A percentile compares a stretch with the other conserved stretches of the same genome.
Conservation (phyloP, 1,140 invertebrate genomes). For the Hypothenemus hampei region DNA sequence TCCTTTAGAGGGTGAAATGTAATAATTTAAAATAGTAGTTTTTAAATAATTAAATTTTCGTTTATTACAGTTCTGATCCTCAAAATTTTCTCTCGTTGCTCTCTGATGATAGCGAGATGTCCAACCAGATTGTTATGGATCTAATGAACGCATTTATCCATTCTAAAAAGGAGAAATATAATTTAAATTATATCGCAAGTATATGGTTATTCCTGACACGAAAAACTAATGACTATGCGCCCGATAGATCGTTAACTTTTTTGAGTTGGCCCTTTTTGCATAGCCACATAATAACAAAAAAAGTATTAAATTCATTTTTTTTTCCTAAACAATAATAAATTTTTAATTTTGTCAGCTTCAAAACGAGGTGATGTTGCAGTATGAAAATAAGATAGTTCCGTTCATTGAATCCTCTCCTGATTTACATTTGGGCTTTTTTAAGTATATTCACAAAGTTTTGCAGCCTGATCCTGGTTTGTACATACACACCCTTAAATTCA, state of each 20-base stretch:
- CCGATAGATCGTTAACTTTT: constrained; percentile 18
- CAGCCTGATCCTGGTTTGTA: constrained; percentile 26
- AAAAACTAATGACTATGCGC: constrained; percentile 7
- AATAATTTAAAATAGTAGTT: too few species aligned
- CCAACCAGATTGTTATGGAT: too few species aligned
- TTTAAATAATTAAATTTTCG: too few species aligned
- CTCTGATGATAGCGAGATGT: too few species aligned
- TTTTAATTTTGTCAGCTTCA: background rate
- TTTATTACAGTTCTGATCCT: too few species aligned
- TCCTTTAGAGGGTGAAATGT: constrained; percentile 19
- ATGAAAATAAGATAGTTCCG: background rate
- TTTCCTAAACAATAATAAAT: background rate
- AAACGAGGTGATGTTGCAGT: constrained; percentile 4
- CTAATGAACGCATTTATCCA: too few species aligned
- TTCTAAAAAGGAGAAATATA: constrained; percentile 6
- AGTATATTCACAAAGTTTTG: constrained; percentile 18
- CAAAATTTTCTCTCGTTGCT: too few species aligned
- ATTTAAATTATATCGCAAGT: constrained; percentile 14
- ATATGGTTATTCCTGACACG: constrained; percentile 19
- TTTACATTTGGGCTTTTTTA: constrained; percentile 15
- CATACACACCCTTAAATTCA: constrained; percentile 13
- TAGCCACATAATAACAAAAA: constrained; percentile 15
- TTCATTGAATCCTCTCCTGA: constrained; percentile 12
- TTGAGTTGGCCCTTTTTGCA: constrained; percentile 25
- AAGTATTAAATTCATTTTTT: constrained; percentile 13